These are phyloP conservation scores for Cryptus viduatorius DNA, from an alignment of 2,888 invertebrate genomes.

Conservation along the genomic window DNA sequence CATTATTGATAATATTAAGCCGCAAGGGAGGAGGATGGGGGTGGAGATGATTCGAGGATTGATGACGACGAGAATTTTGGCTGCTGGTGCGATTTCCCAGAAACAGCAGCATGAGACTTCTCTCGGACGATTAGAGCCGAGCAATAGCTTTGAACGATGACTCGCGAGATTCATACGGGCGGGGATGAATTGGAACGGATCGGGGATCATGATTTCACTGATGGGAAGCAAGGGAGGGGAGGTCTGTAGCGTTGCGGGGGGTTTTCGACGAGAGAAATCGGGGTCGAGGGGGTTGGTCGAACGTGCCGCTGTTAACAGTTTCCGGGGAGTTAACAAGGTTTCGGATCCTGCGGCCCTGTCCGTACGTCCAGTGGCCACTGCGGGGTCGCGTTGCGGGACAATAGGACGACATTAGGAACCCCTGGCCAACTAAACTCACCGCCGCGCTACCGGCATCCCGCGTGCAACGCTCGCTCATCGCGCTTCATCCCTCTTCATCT, in stretches of 20 bases:
- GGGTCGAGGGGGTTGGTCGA: conserved; percentile 67
- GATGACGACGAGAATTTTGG: conserved; percentile 9
- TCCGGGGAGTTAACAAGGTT: conserved; percentile 83
- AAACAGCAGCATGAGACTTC: conserved; percentile 42
- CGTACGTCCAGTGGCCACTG: conserved; percentile 66
- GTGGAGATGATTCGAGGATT: background rate
- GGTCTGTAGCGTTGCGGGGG: conserved; percentile 1
- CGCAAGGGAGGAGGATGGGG: background rate
- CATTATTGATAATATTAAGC: background rate
- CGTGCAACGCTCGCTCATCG: conserved; percentile 19
- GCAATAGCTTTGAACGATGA: conserved; percentile 60
- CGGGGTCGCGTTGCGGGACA: conserved; percentile 76
- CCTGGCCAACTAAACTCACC: conserved; percentile 74
- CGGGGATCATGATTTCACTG: conserved; percentile 60
- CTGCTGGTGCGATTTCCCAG: conserved; percentile 35
- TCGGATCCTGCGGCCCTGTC: conserved; percentile 74
- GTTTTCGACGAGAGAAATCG: background rate
- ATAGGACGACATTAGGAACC: conserved; percentile 81
- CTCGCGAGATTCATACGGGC: conserved; percentile 20
- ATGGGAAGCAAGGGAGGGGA: conserved; percentile 25
- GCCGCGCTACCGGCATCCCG: conserved; percentile 51
- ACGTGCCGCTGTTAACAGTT: conserved; percentile 82
- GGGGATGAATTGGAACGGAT: conserved; percentile 50
- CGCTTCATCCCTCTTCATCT: conserved; percentile 39
- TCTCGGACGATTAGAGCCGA: conserved; percentile 47